These are phyloP conservation scores for Guaruba guarouba DNA, from an alignment of 2,113 vertebrate species.

Conservation along the genomic window DNA sequence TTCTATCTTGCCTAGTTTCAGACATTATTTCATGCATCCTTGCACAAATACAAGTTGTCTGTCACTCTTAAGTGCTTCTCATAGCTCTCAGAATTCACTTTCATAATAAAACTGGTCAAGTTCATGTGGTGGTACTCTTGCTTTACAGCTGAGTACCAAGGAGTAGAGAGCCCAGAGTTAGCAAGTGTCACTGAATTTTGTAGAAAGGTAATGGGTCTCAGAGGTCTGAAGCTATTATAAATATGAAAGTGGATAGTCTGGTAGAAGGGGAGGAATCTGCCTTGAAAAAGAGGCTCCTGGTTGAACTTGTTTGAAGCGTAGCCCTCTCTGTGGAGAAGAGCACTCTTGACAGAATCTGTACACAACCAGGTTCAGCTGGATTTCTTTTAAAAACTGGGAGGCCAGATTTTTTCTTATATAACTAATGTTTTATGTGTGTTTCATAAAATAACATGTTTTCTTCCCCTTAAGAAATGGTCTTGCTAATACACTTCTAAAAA, in stretches of 20 bases:
- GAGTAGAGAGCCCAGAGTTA: neutral
- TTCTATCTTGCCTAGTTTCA: neutral
- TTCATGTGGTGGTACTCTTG: neutral
- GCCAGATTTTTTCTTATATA: neutral
- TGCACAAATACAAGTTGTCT: constrained; percentile 15
- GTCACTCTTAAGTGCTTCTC: neutral
- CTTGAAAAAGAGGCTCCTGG: neutral
- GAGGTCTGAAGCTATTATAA: neutral
- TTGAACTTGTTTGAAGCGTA: neutral
- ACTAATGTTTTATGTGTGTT: neutral
- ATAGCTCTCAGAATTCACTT: neutral
- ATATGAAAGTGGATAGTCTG: neutral
- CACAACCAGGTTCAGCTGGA: neutral
- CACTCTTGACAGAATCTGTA: neutral
- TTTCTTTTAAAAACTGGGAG: neutral
- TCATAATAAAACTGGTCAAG: neutral
- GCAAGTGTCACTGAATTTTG: neutral
- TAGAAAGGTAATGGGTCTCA: neutral
- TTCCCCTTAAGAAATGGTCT: neutral
- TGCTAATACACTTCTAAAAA: neutral
- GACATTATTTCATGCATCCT: constrained; percentile 27
- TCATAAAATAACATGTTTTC: neutral
- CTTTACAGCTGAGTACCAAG: neutral
- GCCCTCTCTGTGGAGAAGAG: neutral
- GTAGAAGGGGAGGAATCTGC: neutral